Evolutionary conservation across 2,888 invertebrate genomes (phyloP).

Genomic region (Melolontha melolontha): DNA sequence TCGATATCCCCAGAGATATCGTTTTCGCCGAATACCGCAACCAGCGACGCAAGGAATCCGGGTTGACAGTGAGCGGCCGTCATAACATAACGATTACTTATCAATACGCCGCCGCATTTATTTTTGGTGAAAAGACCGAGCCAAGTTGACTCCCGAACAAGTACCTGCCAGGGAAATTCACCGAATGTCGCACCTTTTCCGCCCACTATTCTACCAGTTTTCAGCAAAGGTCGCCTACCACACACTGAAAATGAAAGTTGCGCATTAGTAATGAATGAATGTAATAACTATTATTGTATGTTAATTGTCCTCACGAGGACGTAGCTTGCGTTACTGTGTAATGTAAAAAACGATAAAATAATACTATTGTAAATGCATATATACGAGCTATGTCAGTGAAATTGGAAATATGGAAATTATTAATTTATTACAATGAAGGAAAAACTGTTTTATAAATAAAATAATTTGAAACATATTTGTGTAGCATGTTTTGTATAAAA

Average conservation of each 20-base stretch:
- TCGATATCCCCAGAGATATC: constrained; percentile 90
- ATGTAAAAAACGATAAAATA: too few species aligned
- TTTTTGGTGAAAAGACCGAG: constrained; percentile 93
- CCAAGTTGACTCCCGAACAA: constrained; percentile 93
- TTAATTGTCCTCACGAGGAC: too few species aligned
- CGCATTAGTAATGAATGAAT: too few species aligned
- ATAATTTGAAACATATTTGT: too few species aligned
- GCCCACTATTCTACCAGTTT: constrained; percentile 87
- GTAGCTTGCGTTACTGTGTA: too few species aligned
- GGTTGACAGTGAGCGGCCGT: constrained; percentile 97
- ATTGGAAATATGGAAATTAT: too few species aligned
- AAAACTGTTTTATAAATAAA: too few species aligned
- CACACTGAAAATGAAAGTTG: constrained; percentile 75
- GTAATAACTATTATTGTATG: too few species aligned
- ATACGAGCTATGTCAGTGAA: too few species aligned
- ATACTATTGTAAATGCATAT: too few species aligned
- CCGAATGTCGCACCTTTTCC: constrained; percentile 89
- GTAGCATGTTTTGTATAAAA: too few species aligned
- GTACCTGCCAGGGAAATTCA: constrained; percentile 93
- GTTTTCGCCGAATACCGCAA: constrained; percentile 92
- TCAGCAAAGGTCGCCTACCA: constrained; percentile 85
- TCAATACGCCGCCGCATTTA: constrained; percentile 95
- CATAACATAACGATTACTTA: constrained; percentile 86
- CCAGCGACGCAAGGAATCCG: constrained; percentile 89
- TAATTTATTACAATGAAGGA: too few species aligned